Base-by-base conservation (phyloP, 2,888 invertebrate species). In the Eupithecia inturbata region DNA sequence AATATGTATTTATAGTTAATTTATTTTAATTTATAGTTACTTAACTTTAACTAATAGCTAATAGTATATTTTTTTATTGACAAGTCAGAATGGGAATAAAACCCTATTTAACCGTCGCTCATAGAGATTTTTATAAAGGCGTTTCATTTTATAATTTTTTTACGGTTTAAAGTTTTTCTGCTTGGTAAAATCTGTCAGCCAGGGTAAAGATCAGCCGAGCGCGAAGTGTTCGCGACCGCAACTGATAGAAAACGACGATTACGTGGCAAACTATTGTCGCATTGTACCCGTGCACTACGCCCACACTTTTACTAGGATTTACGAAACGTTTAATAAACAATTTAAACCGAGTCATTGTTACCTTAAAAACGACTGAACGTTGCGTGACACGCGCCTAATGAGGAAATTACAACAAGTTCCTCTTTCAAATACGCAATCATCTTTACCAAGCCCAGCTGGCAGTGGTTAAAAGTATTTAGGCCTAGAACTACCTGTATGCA, bases 171-270 rank as follows among this genome's bases (percentile, higher is more conserved):
- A 67, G 67, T 22, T 10, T 72, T 67, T 31, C 62, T 62, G 19
- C 66, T 26, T 14, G 22, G 36, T 39, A 22, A 22, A 14, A 26
- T 41, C 72, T 75, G 77, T 71, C 77, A 77, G 76, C 74, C 49
- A 79, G 82, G 22, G 79, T 80, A 82, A 80, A 71, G 83, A 78
- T 86, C 92, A 92, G 85, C 92, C 84, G 82, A 91, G 90, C 93
- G 92, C 85, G 87, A 90, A 91, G 88, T 90, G 88, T 88, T 89
- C 83, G 91, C 88, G 88, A 92, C 92, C 93, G 91, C 92, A 91
- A 89, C 92, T 88, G 92, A 93, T 94, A 93, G 93, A 93, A 94
- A 94, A 92, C 91, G 84, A 81, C 86, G 92, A 93, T 93, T 93
- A 92, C 93, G 91, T 90, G 80, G 89, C 80, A 82, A 87, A 84